A percentile compares a stretch with the other conserved stretches of the same genome.
Evolutionary conservation across 2,888 invertebrate species (phyloP).

Genomic region (Drosophila emarginata): DNA sequence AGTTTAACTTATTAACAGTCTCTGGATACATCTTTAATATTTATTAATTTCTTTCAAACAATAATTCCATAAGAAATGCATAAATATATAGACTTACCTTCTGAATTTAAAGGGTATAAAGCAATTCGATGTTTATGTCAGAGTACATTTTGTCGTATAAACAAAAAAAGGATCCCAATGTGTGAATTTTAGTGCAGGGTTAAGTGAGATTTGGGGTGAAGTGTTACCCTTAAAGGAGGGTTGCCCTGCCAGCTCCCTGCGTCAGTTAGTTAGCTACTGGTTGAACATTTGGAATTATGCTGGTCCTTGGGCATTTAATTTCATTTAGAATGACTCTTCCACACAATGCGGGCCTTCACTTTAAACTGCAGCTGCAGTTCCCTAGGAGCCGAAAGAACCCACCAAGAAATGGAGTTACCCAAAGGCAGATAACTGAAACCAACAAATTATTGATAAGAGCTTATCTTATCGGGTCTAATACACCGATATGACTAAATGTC

Average conservation of each 20-base stretch:
- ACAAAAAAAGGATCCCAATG: neutral
- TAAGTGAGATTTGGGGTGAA: slow-evolving; percentile 12
- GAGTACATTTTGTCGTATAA: neutral
- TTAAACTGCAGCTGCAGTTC: neutral
- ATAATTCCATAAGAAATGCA: too few species aligned
- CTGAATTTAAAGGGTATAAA: neutral
- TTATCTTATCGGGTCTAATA: neutral
- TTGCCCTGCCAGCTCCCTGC: slow-evolving; percentile 24
- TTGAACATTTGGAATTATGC: slow-evolving; percentile 50
- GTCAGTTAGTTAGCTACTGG: slow-evolving; percentile 57
- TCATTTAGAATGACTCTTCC: slow-evolving; percentile 38
- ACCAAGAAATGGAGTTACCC: neutral
- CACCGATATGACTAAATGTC: neutral
- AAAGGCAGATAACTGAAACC: neutral
- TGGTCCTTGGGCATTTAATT: slow-evolving; percentile 53
- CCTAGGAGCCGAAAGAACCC: neutral
- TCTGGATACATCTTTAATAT: too few species aligned
- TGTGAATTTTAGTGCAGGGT: neutral
- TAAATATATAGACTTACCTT: neutral
- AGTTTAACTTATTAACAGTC: too few species aligned
- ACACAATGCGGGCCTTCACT: slow-evolving; percentile 28
- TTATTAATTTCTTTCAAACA: too few species aligned
- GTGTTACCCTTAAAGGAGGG: slow-evolving; percentile 11
- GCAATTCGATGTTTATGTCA: neutral
- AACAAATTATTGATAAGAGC: neutral